A percentile compares a stretch with the other conserved stretches of the same genome.
Evolutionary conservation across 1,140 invertebrate genomes (phyloP).

Genomic region (Cotesia typhae): DNA sequence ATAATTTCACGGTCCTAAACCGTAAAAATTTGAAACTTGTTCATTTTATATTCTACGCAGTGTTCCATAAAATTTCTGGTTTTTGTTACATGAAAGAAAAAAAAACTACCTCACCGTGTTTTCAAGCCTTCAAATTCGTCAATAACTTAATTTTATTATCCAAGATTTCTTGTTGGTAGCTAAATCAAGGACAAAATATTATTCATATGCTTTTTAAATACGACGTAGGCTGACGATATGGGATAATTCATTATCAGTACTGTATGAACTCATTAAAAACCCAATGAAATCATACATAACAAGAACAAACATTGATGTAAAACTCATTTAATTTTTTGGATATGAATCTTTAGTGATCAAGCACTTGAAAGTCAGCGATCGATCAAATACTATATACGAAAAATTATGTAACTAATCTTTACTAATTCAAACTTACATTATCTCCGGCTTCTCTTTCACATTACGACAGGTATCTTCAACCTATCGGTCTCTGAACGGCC

Average conservation of each 20-base stretch:
- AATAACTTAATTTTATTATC: no score
- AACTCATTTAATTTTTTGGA: not conserved
- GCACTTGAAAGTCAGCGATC: not conserved
- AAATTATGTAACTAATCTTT: not conserved
- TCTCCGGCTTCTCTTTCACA: not conserved
- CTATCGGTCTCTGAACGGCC: slow-evolving; percentile 29
- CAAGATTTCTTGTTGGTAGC: no score
- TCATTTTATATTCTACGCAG: no score
- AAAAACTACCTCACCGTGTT: no score
- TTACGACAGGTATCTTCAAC: slow-evolving; percentile 30
- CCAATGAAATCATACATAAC: not conserved
- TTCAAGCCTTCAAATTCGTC: no score
- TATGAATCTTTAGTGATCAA: slow-evolving; percentile 5
- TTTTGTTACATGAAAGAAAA: no score
- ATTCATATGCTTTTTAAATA: no score
- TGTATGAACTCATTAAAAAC: not conserved
- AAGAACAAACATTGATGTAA: not conserved
- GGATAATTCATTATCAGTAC: not conserved
- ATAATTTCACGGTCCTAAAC: no score
- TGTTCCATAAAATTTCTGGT: no score
- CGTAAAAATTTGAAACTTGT: no score
- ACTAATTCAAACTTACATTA: not conserved
- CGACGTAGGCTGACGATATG: no score
- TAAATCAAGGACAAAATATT: no score
- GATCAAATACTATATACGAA: not conserved